These are phyloP conservation scores for Sylvietta virens DNA, from an alignment of 2,113 vertebrate genomes.

Conservation along the genomic window DNA sequence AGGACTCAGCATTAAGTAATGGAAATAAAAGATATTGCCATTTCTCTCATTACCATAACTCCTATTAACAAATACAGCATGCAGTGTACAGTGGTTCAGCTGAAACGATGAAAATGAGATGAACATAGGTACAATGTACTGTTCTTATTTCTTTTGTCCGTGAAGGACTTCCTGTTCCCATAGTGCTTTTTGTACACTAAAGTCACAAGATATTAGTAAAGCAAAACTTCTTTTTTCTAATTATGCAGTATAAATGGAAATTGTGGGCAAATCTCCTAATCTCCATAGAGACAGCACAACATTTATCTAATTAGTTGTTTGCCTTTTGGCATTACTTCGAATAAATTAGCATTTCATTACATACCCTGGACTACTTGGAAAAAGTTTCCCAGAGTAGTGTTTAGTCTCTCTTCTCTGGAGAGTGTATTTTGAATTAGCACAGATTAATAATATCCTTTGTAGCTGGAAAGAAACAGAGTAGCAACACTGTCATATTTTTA, in stretches of 20 bases:
- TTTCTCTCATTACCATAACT: background rate
- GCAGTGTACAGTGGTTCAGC: background rate
- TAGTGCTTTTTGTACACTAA: background rate
- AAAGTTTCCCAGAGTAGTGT: background rate
- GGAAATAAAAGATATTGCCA: background rate
- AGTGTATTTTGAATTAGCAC: background rate
- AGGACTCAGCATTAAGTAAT: background rate
- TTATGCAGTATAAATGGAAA: constrained; percentile 33
- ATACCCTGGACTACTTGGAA: background rate
- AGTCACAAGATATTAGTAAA: background rate
- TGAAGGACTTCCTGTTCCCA: background rate
- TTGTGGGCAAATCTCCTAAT: constrained; percentile 12
- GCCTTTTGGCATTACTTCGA: constrained; percentile 54
- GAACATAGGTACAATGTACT: background rate
- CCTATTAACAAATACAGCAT: background rate
- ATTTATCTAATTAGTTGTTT: constrained; percentile 44
- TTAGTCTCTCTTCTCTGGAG: background rate
- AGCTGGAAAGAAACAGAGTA: background rate
- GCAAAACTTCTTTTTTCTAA: background rate
- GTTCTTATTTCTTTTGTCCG: background rate
- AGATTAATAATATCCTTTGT: constrained; percentile 4
- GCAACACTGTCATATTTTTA: background rate
- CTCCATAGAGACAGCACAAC: constrained; percentile 48
- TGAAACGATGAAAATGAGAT: background rate
- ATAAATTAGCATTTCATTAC: constrained; percentile 57